Conservation (phyloP, 2,888 invertebrate genomes). For the Amorpha juglandis region DNA sequence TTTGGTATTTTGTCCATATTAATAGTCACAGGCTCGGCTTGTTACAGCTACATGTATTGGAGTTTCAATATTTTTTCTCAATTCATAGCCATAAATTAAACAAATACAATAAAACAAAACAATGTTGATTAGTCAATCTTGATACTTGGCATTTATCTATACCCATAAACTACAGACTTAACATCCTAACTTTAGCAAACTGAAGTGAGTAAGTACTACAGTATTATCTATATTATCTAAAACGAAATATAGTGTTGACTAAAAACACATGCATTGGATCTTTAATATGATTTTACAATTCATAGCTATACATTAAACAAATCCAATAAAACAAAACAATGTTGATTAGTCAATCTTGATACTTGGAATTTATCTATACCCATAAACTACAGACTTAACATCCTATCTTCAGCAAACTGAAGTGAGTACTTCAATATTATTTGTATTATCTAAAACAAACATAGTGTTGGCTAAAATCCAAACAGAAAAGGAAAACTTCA, state of each 20-base stretch:
- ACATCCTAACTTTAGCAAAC: not conserved
- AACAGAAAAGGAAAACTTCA: conserved; percentile 26
- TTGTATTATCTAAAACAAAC: conserved; percentile 22
- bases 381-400: not conserved
- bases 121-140: too few species aligned
- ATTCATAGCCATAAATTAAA: too few species aligned
- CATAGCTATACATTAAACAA: too few species aligned
- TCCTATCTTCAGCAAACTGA: not conserved
- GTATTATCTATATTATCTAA: conserved; percentile 12
- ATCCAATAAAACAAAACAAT: too few species aligned
- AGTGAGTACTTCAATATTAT: not conserved
- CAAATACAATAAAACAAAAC: too few species aligned
- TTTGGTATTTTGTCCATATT: too few species aligned
- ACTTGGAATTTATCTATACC: not conserved
- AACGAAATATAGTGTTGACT: conserved; percentile 28
- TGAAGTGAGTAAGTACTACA: not conserved
- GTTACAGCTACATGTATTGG: too few species aligned
- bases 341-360: too few species aligned
- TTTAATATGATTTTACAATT: too few species aligned
- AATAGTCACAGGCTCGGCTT: too few species aligned
- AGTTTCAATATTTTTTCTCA: too few species aligned
- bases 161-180: not conserved
- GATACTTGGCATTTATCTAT: not conserved
- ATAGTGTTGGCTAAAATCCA: conserved; percentile 29
- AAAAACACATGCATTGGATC: too few species aligned